These are phyloP conservation scores for Galemys pyrenaicus DNA, from an alignment of 2,113 vertebrate species.

Conservation along the genomic window DNA sequence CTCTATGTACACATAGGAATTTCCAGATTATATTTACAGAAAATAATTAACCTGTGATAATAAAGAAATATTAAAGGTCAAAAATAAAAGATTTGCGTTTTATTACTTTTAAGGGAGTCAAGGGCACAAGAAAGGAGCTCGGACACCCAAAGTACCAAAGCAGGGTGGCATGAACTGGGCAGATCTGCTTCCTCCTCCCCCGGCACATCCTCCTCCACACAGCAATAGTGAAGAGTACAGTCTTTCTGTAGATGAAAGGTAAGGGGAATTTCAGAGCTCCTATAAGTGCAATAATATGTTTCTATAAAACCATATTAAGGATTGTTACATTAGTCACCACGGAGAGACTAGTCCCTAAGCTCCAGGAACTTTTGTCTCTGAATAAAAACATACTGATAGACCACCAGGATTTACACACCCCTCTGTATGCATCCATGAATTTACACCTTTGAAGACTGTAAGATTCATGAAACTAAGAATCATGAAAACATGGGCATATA, in stretches of 20 bases:
- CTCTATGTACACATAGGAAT: background rate
- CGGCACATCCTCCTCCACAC: slow-evolving; percentile 94
- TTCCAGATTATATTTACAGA: background rate
- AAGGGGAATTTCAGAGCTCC: slow-evolving; percentile 42
- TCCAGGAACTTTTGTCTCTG: background rate
- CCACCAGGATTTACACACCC: background rate
- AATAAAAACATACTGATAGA: background rate
- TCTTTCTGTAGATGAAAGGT: slow-evolving; percentile 94
- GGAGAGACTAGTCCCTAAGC: background rate
- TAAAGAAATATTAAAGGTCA: background rate
- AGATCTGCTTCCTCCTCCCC: slow-evolving; percentile 96
- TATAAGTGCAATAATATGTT: rapidly evolving
- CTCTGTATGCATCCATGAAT: background rate
- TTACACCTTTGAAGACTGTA: background rate
- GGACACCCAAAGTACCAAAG: slow-evolving; percentile 94
- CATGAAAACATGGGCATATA: background rate
- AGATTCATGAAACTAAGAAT: background rate
- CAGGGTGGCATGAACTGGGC: slow-evolving; percentile 98
- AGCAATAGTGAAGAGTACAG: slow-evolving; percentile 93
- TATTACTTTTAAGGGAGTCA: slow-evolving; percentile 92
- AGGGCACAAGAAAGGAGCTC: slow-evolving; percentile 95
- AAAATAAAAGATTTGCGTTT: slow-evolving; percentile 26
- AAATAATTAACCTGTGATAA: slow-evolving; percentile 16
- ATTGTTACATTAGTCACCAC: background rate
- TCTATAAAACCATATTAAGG: background rate